phyloP scores from a whole-genome alignment of 2,797 vertebrate species.

The Tangara arthus region DNA sequence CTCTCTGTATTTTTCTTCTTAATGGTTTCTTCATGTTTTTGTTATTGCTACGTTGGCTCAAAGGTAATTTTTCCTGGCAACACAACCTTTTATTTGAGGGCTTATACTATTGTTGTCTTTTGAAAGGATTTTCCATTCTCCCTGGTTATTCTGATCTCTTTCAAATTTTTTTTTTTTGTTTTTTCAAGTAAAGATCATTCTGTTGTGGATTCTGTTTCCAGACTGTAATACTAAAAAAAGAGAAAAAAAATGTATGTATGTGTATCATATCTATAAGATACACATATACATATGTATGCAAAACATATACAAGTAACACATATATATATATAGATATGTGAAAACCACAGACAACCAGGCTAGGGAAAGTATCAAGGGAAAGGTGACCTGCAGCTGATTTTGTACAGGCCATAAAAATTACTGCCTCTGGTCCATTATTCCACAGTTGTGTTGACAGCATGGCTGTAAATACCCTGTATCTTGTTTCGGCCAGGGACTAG shows the following conservation, averaged over 20 bases:
- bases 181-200: neutral
- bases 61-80: constrained; percentile 56
- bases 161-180: neutral
- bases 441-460: neutral
- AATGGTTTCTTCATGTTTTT: constrained; percentile 14
- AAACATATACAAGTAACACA: neutral
- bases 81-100: neutral
- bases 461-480: neutral
- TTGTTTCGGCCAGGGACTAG: neutral
- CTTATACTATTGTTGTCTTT: neutral
- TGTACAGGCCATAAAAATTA: neutral
- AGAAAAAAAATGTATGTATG: no score
- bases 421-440: neutral
- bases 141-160: neutral
- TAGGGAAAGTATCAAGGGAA: neutral
- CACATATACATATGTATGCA: neutral
- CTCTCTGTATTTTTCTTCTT: neutral
- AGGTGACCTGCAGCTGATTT: neutral
- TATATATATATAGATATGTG: neutral
- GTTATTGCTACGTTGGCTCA: constrained; percentile 11
- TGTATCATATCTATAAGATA: neutral
- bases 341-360: neutral
- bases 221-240: neutral
- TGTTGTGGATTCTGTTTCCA: neutral
- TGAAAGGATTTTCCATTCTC: constrained; percentile 23